Evolutionary conservation across 2,797 vertebrate species (phyloP).

Genomic region (Epinephelus malabaricus): DNA sequence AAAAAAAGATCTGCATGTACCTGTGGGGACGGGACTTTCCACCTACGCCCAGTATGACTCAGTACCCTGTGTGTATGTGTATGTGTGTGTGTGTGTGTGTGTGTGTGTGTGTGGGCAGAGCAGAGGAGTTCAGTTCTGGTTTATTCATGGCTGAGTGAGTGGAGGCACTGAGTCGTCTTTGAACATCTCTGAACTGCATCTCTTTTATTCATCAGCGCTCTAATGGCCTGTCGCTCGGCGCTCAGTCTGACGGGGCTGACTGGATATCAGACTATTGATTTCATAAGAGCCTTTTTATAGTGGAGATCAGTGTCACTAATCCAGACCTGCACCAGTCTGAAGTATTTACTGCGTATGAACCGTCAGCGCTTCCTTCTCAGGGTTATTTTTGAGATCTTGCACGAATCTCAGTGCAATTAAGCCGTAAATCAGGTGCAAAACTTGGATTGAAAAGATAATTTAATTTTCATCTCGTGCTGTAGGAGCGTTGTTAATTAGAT

Average conservation of each 20-base stretch:
- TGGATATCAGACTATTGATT: slow-evolving; percentile 33
- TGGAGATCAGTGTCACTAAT: slow-evolving; percentile 7
- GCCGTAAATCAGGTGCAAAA: neutral
- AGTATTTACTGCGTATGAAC: neutral
- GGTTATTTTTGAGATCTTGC: neutral
- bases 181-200: slow-evolving; percentile 21
- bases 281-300: slow-evolving; percentile 30
- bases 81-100: slow-evolving; percentile 1
- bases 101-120: neutral
- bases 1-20: slow-evolving; percentile 13
- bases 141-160: slow-evolving; percentile 36
- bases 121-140: slow-evolving; percentile 1
- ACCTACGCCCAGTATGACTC: slow-evolving; percentile 41
- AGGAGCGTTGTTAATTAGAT: slow-evolving; percentile 28
- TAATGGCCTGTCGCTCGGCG: slow-evolving; percentile 13
- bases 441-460: neutral
- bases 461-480: neutral
- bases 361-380: neutral
- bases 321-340: neutral
- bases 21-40: slow-evolving; percentile 12
- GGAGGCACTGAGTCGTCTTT: slow-evolving; percentile 6
- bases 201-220: slow-evolving; percentile 33
- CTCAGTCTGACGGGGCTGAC: neutral
- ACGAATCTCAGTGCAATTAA: neutral
- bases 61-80: neutral